Evolutionary conservation across 2,113 vertebrate species (phyloP).

Genomic region (Dunckerocampus dactyliophorus): DNA sequence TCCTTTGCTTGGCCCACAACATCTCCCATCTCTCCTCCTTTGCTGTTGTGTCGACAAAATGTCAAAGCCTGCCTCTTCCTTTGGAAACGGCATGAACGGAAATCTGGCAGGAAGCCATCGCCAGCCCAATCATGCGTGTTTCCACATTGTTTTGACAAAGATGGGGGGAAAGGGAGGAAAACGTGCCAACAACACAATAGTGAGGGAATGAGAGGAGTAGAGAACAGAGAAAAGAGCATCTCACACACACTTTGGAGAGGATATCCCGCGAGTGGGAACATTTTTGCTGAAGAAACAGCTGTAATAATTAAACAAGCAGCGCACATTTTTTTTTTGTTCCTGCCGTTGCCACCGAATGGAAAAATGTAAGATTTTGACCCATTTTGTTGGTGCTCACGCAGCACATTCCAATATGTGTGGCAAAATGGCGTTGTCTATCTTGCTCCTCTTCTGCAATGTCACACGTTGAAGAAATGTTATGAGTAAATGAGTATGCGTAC

Average conservation of each 20-base stretch:
- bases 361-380: too few relatives aligned
- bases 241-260: conserved; percentile 9
- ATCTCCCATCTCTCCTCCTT: conserved; percentile 9
- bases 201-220: background rate
- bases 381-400: too few relatives aligned
- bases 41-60: conserved; percentile 38
- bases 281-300: conserved; percentile 49
- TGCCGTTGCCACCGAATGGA: conserved; percentile 39
- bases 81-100: conserved; percentile 5
- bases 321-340: conserved; percentile 14
- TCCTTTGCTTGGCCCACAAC: conserved; percentile 25
- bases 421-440: conserved; percentile 28
- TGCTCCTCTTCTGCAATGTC: conserved; percentile 2
- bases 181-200: background rate
- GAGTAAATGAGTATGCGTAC: too few relatives aligned
- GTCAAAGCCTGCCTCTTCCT: conserved; percentile 13
- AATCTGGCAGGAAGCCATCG: conserved; percentile 20
- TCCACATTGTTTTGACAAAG: conserved; percentile 10
- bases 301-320: conserved; percentile 31
- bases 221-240: background rate
- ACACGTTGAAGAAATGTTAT: background rate
- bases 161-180: background rate
- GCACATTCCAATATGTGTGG: background rate
- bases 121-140: conserved; percentile 30
- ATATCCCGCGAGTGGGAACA: conserved; percentile 40